These are phyloP conservation scores for Penelope pileata DNA, from an alignment of 2,113 vertebrate species.

Conservation along the genomic window DNA sequence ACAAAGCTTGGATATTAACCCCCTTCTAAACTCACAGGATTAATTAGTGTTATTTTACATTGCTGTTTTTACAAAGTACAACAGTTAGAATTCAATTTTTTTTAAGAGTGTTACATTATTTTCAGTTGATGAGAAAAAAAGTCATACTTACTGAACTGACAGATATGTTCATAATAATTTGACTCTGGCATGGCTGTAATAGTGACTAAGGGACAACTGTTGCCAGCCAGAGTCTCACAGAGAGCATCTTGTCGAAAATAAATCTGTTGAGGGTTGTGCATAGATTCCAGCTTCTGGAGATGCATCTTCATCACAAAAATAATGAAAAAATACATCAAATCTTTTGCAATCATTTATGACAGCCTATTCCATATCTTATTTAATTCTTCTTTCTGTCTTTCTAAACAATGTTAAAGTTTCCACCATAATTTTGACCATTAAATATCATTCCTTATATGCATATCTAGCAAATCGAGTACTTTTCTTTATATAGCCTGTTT, in stretches of 20 bases:
- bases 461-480: background rate
- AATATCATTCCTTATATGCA: background rate
- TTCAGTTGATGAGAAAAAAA: background rate
- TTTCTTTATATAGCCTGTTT: background rate
- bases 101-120: background rate
- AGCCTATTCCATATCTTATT: background rate
- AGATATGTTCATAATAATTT: conserved; percentile 89
- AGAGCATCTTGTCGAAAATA: conserved; percentile 92
- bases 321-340: conserved; percentile 62
- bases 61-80: background rate
- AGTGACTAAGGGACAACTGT: conserved; percentile 92
- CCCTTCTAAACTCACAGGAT: fast-evolving
- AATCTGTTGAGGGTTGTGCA: conserved; percentile 88
- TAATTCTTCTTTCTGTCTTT: background rate
- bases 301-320: conserved; percentile 87
- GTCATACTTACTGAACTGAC: conserved; percentile 91
- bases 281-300: conserved; percentile 89
- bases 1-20: background rate
- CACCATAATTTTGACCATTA: background rate
- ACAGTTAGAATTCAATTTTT: background rate
- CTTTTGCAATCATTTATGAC: conserved; percentile 8
- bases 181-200: conserved; percentile 98
- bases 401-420: background rate
- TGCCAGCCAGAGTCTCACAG: conserved; percentile 92
- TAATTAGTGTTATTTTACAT: background rate